Base-by-base conservation (phyloP, 1,140 invertebrate genomes). In the Drosophila yakuba region DNA sequence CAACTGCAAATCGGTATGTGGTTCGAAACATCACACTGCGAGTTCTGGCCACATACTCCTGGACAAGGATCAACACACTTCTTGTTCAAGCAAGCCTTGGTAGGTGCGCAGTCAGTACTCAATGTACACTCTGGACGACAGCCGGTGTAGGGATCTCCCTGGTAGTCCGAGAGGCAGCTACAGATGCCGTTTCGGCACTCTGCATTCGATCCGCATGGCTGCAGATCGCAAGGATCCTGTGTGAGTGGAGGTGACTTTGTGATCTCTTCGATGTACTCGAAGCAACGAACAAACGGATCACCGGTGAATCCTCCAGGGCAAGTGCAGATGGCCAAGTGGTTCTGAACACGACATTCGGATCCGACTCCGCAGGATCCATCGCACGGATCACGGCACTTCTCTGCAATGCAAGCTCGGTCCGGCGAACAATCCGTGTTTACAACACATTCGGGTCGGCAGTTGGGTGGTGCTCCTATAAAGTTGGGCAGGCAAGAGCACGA, bases 61-160 rank as follows among this genome's bases (percentile, higher is more conserved):
- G 94, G 93, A 80, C 96, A 97, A 17, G 96, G 96, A 93, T 97
- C 95, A 2, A 95, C 93, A 82, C 96, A 97, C 90, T 95, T 95
- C 72, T 95, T 95, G 75, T 95, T 95, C 56, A 95, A 94, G 81
- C 97, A 97, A 3, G 96, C 95, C 92, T 95, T 96, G 47, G 94
- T 94, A 45, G 95, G 93, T 3, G 96, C 93, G 91, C 97, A 98
- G 64, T 98, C 97, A 2, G 96, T 95, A 90, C 97, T 97, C 80
- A 96, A 94, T 0, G 96, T 95, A 92, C 97, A 98, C 92, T 97
- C 96, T 14, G 97, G 97, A 71, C 96, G 93, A 91, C 97, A 97
- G 17, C 94, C 95, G 57, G 92, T 90, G 71, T 96, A 95, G 4
- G 95, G 95, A 92, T 95, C 94, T 23, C 95, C 95, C 47, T 94